These are phyloP conservation scores for Lepidochrysops patricia DNA, from an alignment of 2,888 invertebrate species.

Conservation along the genomic window DNA sequence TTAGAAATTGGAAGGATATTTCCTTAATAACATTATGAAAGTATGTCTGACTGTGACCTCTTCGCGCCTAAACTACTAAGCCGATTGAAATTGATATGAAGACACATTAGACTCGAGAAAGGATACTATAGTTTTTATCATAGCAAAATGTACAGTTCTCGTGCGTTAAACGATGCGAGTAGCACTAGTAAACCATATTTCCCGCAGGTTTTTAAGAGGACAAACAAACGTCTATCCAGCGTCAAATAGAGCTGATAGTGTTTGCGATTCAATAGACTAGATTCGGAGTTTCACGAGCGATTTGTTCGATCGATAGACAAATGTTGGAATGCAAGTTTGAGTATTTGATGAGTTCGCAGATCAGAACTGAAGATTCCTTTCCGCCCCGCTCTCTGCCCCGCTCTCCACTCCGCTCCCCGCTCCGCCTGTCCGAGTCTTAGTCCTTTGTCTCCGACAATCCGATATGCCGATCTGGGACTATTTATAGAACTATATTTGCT, in stretches of 20 bases:
- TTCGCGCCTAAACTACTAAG: too few relatives aligned
- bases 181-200: background rate
- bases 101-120: too few relatives aligned
- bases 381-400: background rate
- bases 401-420: background rate
- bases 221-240: background rate
- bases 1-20: too few relatives aligned
- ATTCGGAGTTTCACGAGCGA: conserved; percentile 11
- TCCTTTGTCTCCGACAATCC: background rate
- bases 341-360: conserved; percentile 13
- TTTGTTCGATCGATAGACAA: conserved; percentile 15
- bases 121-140: too few relatives aligned
- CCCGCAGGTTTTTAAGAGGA: background rate
- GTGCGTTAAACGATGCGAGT: too few relatives aligned
- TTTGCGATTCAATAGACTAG: background rate
- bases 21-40: too few relatives aligned
- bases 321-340: conserved; percentile 15
- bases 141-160: too few relatives aligned
- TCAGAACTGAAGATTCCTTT: background rate
- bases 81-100: too few relatives aligned
- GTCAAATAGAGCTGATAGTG: background rate
- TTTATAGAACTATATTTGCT: background rate
- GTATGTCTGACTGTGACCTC: too few relatives aligned
- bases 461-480: background rate
- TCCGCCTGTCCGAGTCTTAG: background rate